Evolutionary conservation across 2,797 vertebrate species (phyloP), one percentile per base, ranked within the genome.

Genomic region (Nannoperca australis): DNA sequence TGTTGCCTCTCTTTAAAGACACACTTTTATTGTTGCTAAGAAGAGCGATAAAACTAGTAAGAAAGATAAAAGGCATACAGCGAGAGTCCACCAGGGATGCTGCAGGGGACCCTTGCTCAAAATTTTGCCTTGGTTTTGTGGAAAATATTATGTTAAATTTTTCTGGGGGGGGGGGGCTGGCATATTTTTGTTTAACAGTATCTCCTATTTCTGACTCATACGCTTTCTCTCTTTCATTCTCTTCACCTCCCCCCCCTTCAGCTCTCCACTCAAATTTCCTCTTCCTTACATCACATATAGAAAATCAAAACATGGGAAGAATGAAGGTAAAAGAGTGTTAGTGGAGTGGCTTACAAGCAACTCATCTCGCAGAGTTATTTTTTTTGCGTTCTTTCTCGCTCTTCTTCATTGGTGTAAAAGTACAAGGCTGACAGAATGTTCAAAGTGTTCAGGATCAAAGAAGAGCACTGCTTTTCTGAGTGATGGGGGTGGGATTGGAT

Each of bases 361-460:
- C 74, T 88, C 81, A 81, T 89, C 87, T 90, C 61, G 17, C 45
- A 56, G 49, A 69, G 6, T n/a, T n/a, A 63, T 73, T 63, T 22
- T 34, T 53, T 34, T 36, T 51, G 1, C n/a, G n/a, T n/a, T n/a
- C n/a, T n/a, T 38, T 60, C 62, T 67, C 32, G n/a, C 87, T 85
- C 76, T 74, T 84, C 49, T 85, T 88, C 68, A 62, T 81, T 89
- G 85, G 75, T 90, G 84, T 91, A 89, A 92, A 91, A 92, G 90
- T 82, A 89, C 76, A 85, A 86, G 82, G 65, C 88, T 91, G 94
- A 94, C 91, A 92, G 85, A 77, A 91, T 91, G 93, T 95, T 94
- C 93, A 94, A 94, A 94, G 94, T 94, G 84, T 76, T 91, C 76
- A 90, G 86, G 94, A 95, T 95, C 94, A 95, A 94, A 95, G 93